Evolutionary conservation across 1,140 invertebrate genomes (phyloP).

Genomic region (Carcinoscorpius rotundicauda): DNA sequence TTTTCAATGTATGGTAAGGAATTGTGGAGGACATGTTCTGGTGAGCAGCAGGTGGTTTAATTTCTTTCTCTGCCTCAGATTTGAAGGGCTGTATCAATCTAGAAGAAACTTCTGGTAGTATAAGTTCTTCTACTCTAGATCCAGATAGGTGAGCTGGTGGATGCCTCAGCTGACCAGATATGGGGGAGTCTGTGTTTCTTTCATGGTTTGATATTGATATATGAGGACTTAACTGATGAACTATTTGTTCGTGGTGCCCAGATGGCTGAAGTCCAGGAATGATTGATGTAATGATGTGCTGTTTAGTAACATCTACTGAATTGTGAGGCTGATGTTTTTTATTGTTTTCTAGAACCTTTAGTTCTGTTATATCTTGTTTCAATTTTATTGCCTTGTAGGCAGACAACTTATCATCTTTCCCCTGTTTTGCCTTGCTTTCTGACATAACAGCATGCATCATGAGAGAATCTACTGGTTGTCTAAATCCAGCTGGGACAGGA

Average conservation of each 20-base stretch:
- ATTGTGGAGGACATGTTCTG: slow-evolving; percentile 19
- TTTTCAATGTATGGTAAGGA: slow-evolving; percentile 9
- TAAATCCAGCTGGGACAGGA: slow-evolving; percentile 10
- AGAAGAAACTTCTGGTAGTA: slow-evolving; percentile 3
- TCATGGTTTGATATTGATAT: slow-evolving; percentile 40
- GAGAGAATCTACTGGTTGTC: slow-evolving; percentile 11
- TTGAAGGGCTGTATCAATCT: slow-evolving; percentile 5
- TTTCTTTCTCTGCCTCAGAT: slow-evolving; percentile 5
- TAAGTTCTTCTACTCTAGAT: slow-evolving; percentile 10
- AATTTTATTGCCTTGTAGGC: background rate
- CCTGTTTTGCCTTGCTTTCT: slow-evolving; percentile 17
- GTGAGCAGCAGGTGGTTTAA: slow-evolving; percentile 19
- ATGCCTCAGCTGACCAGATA: slow-evolving; percentile 7
- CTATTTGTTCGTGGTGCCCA: slow-evolving; percentile 11
- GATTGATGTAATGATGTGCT: background rate
- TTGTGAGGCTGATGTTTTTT: slow-evolving; percentile 3
- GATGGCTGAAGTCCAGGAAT: background rate
- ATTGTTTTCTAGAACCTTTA: slow-evolving; percentile 2
- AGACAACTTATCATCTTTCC: background rate
- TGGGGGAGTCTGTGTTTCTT: slow-evolving; percentile 56
- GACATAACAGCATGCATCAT: slow-evolving; percentile 9
- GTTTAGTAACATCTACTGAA: slow-evolving; percentile 1
- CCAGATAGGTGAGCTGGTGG: slow-evolving; percentile 1
- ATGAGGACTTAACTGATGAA: slow-evolving; percentile 22
- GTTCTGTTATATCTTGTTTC: slow-evolving; percentile 8